These are phyloP conservation scores for Lamprologus ornatipinnis DNA, from an alignment of 2,113 vertebrate genomes.

Conservation along the genomic window DNA sequence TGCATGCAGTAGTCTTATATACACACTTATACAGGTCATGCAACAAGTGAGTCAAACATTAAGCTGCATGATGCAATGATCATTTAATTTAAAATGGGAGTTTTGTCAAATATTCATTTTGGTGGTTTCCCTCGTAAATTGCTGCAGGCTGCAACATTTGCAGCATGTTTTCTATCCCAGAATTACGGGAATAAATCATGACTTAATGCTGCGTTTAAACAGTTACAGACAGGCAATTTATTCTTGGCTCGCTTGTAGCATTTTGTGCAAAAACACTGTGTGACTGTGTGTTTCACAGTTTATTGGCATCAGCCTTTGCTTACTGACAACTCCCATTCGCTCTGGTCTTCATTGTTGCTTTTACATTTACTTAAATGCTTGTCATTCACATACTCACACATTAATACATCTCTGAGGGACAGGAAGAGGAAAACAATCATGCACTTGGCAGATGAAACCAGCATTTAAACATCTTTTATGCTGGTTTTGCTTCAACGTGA, in stretches of 20 bases:
- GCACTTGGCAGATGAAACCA: neutral
- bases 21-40: neutral
- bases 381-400: neutral
- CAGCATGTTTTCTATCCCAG: constrained; percentile 58
- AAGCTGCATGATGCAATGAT: constrained; percentile 38
- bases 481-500: neutral
- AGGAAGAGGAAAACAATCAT: neutral
- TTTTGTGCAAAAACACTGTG: constrained; percentile 31
- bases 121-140: constrained; percentile 64
- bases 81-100: constrained; percentile 60
- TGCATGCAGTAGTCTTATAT: neutral
- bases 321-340: constrained; percentile 56
- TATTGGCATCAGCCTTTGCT: constrained; percentile 42
- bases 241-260: constrained; percentile 53
- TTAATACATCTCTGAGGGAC: neutral
- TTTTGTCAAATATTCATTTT: constrained; percentile 65
- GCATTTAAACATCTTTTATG: neutral
- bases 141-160: constrained; percentile 69
- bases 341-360: constrained; percentile 35
- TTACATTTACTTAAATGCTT: constrained; percentile 21
- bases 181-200: constrained; percentile 66
- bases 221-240: constrained; percentile 75
- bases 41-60: constrained; percentile 20
- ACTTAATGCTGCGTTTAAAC: constrained; percentile 67
- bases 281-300: constrained; percentile 10